Conservation (phyloP, 2,113 vertebrate species). For the Daboia siamensis region DNA sequence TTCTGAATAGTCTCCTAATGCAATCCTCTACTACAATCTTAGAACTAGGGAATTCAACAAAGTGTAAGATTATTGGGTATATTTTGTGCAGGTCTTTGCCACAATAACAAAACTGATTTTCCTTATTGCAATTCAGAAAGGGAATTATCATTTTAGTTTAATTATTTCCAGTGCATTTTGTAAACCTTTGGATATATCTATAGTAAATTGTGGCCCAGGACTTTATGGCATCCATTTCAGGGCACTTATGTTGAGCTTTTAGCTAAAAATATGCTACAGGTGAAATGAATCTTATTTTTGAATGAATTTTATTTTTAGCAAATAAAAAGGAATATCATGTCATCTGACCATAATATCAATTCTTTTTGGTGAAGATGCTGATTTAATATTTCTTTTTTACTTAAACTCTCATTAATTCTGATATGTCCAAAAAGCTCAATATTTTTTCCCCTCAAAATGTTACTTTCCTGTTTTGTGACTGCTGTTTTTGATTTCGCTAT, state of each 20-base stretch:
- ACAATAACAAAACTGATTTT: background rate
- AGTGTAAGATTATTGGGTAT: background rate
- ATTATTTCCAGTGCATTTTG: background rate
- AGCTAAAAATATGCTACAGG: background rate
- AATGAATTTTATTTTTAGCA: background rate
- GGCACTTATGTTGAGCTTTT: background rate
- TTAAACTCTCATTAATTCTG: slow-evolving; percentile 48
- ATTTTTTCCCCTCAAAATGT: slow-evolving; percentile 36
- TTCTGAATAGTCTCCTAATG: background rate
- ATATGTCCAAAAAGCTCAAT: slow-evolving; percentile 27
- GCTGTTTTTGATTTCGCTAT: slow-evolving; percentile 21
- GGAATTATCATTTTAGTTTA: background rate
- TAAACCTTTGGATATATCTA: background rate
- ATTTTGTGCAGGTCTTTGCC: background rate
- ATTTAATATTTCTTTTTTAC: slow-evolving; percentile 19
- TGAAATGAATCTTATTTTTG: background rate
- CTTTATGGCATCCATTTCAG: background rate
- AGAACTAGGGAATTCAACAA: background rate
- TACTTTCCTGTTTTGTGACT: slow-evolving; percentile 38
- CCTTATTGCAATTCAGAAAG: background rate
- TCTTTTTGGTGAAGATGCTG: slow-evolving; percentile 12
- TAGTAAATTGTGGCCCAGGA: background rate
- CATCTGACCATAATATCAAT: slow-evolving; percentile 10
- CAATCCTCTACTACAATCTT: background rate
- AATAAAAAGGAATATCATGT: background rate